Percentiles rank a stretch among this genome's conserved stretches.
Conservation (phyloP, 2,113 vertebrate genomes). For the Ovis canadensis region DNA sequence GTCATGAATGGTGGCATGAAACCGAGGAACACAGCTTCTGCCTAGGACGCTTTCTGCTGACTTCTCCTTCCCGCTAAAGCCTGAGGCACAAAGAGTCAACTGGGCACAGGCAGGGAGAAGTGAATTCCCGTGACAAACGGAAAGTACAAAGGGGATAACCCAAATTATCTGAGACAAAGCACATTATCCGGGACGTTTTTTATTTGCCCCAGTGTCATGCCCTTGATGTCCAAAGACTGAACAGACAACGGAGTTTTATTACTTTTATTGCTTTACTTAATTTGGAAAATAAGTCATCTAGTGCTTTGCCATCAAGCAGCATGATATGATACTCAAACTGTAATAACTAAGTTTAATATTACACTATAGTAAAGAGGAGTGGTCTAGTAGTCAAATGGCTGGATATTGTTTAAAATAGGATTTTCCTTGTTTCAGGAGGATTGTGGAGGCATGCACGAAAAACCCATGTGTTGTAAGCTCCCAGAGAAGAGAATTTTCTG, state of each 20-base stretch:
- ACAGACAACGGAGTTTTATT: background rate
- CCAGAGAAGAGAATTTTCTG: background rate
- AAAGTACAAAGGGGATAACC: background rate
- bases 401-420: background rate
- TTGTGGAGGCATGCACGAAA: background rate
- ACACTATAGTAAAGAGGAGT: background rate
- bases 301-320: background rate
- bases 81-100: background rate
- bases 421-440: background rate
- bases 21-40: background rate
- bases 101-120: background rate
- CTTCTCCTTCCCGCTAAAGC: background rate
- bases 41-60: background rate
- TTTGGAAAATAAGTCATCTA: conserved; percentile 27
- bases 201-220: background rate
- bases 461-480: background rate
- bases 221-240: background rate
- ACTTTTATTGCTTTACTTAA: conserved; percentile 32
- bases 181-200: background rate
- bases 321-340: background rate
- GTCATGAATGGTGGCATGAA: background rate
- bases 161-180: background rate
- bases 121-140: background rate
- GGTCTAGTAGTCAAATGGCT: background rate
- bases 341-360: background rate